phyloP scores from a whole-genome alignment of 2,113 vertebrate genomes.

The Phasianus colchicus region DNA sequence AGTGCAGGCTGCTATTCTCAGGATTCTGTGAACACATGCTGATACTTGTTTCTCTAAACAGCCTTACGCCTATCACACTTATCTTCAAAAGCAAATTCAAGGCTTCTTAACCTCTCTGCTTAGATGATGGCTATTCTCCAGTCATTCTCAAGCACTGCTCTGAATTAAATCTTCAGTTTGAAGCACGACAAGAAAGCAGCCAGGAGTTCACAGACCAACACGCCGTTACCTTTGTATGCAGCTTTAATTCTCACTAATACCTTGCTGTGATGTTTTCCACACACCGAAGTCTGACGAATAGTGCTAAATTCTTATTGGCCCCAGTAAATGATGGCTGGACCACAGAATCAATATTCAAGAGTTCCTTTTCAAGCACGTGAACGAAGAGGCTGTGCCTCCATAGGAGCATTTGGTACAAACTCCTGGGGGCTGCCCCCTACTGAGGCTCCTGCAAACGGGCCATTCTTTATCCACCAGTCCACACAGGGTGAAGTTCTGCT shows the following conservation, averaged over 20 bases:
- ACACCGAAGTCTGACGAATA: neutral
- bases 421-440: neutral
- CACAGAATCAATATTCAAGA: neutral
- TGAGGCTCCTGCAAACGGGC: neutral
- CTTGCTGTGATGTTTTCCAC: neutral
- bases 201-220: neutral
- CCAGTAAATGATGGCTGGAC: neutral
- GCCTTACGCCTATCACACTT: neutral
- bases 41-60: neutral
- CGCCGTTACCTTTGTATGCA: fast-evolving
- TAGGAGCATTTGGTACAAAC: neutral
- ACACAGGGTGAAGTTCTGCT: neutral
- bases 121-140: neutral
- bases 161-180: neutral
- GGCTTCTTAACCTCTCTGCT: neutral
- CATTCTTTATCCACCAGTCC: neutral
- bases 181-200: neutral
- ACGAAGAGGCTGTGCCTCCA: neutral
- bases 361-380: neutral
- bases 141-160: neutral
- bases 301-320: neutral
- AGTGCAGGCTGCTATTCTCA: neutral
- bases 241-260: neutral
- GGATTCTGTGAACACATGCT: neutral
- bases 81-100: neutral